phyloP scores from a whole-genome alignment of 2,113 vertebrate genomes.

The Elanus axillaris region DNA sequence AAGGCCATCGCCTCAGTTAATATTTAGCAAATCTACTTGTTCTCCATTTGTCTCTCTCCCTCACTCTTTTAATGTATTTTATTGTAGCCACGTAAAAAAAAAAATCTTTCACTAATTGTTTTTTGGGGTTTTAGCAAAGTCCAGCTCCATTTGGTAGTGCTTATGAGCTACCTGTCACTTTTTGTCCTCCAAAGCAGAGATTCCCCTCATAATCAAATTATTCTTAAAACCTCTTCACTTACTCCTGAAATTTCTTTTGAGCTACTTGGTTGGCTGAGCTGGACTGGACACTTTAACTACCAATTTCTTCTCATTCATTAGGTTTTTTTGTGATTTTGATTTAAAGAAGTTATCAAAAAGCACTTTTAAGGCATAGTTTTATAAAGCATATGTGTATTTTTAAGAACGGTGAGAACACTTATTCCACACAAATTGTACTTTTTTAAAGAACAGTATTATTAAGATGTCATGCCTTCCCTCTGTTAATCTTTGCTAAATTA shows the following conservation, averaged over 20 bases:
- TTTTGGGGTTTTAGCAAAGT: neutral
- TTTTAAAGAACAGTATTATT: neutral
- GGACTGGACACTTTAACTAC: neutral
- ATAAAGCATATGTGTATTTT: neutral
- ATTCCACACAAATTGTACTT: neutral
- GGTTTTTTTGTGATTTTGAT: neutral
- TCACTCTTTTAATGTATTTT: neutral
- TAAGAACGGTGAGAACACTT: neutral
- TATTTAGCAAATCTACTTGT: neutral
- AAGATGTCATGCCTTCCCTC: neutral
- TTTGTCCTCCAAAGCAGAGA: neutral
- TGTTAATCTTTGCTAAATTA: neutral
- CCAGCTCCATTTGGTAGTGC: neutral
- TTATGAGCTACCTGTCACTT: neutral
- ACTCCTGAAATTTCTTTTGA: neutral
- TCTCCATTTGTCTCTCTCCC: neutral
- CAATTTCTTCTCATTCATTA: neutral
- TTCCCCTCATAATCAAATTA: neutral
- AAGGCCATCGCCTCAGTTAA: neutral
- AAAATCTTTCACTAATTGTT: neutral
- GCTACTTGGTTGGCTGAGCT: neutral
- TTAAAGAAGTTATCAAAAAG: neutral
- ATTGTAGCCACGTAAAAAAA: neutral
- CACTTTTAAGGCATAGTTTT: neutral
- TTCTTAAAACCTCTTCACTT: neutral